These are phyloP conservation scores for Sweltsa coloradensis DNA, from an alignment of 1,140 invertebrate genomes.

Conservation along the genomic window DNA sequence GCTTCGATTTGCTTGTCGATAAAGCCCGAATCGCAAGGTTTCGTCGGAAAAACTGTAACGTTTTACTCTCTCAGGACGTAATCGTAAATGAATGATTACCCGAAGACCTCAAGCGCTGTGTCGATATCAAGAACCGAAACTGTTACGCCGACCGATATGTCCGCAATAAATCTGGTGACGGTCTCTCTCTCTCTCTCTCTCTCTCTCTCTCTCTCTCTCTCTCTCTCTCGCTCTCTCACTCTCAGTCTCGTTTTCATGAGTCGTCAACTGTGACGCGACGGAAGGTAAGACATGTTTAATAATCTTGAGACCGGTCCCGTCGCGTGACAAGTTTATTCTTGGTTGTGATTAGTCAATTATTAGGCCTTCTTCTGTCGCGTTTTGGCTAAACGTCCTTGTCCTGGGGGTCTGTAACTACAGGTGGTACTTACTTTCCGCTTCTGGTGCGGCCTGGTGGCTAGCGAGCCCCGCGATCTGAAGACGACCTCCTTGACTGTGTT, in stretches of 20 bases:
- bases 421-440: conserved; percentile 17
- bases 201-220: too few relatives aligned
- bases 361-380: neutral
- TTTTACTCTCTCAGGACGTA: too few relatives aligned
- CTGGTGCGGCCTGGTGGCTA: conserved; percentile 17
- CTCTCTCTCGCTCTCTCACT: neutral
- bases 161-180: too few relatives aligned
- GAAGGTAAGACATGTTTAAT: neutral
- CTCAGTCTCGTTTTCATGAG: neutral
- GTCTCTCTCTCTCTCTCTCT: too few relatives aligned
- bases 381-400: neutral
- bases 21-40: too few relatives aligned
- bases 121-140: too few relatives aligned
- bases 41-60: too few relatives aligned
- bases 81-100: too few relatives aligned
- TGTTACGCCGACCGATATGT: too few relatives aligned
- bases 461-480: conserved; percentile 24
- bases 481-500: conserved; percentile 47
- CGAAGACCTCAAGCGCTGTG: too few relatives aligned
- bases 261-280: neutral
- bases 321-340: neutral
- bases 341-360: neutral
- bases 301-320: neutral
- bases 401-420: neutral
- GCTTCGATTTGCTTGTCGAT: too few relatives aligned